These are phyloP conservation scores for Platygyra sinensis DNA, from an alignment of 64 coral and sea anemone species.

Conservation along the genomic window DNA sequence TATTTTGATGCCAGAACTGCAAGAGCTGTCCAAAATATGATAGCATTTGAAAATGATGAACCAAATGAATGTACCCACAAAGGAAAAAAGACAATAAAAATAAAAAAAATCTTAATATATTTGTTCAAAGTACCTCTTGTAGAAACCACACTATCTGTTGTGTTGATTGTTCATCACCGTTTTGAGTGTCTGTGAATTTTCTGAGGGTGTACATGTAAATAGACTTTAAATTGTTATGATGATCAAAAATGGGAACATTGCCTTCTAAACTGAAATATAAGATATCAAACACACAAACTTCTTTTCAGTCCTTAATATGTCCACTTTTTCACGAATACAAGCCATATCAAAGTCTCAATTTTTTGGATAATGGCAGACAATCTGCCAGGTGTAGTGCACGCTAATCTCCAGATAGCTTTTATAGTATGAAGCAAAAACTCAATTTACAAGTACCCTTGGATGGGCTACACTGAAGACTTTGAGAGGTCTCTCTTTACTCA, in stretches of 20 bases:
- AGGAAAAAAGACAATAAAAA: background rate
- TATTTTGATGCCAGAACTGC: constrained; percentile 65
- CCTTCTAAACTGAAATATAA: background rate
- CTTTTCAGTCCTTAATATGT: too few species aligned
- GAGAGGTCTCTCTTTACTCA: too few species aligned
- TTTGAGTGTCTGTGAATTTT: constrained; percentile 21
- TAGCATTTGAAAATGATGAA: background rate
- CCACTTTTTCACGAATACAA: too few species aligned
- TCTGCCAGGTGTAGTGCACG: too few species aligned
- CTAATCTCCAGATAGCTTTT: too few species aligned
- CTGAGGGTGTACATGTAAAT: background rate
- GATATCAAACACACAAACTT: too few species aligned
- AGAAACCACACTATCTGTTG: constrained; percentile 24
- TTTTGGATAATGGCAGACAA: too few species aligned
- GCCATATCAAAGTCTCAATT: too few species aligned
- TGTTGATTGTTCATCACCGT: background rate
- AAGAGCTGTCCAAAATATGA: constrained; percentile 41
- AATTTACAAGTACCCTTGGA: too few species aligned
- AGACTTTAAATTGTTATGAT: too few species aligned
- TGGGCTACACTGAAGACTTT: too few species aligned
- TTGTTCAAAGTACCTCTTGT: constrained; percentile 12
- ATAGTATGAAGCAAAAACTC: too few species aligned
- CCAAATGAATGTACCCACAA: background rate
- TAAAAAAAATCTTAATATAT: background rate
- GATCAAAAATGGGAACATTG: background rate